phyloP scores from a whole-genome alignment of 2,113 vertebrate genomes.

The Heterochromis multidens region DNA sequence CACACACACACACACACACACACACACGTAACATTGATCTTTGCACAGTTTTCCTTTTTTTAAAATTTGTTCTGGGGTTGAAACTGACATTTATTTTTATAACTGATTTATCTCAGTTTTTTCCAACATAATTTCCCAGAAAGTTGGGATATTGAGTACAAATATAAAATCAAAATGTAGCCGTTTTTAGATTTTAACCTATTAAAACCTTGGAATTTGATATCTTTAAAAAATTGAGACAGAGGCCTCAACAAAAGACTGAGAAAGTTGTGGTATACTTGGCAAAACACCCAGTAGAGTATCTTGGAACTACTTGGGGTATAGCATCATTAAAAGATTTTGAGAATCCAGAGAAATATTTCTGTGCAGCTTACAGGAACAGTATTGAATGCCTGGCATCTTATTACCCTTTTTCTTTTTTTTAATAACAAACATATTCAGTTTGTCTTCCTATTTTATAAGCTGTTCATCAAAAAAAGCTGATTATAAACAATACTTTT shows the following conservation, averaged over 20 bases:
- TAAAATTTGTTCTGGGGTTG: background rate
- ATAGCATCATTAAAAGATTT: background rate
- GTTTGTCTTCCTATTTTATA: background rate
- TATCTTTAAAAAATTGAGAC: background rate
- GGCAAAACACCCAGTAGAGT: background rate
- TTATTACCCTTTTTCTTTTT: background rate
- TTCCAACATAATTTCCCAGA: background rate
- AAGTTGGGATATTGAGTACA: background rate
- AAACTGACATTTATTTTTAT: background rate
- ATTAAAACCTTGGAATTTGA: background rate
- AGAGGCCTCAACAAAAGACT: background rate
- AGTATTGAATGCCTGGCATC: background rate
- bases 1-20: background rate
- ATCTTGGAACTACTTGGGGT: background rate
- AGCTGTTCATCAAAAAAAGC: background rate
- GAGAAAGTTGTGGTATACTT: background rate
- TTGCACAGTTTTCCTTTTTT: background rate
- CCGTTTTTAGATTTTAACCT: background rate
- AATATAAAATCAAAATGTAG: background rate
- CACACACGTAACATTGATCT: background rate
- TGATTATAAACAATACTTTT: background rate
- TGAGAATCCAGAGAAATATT: background rate
- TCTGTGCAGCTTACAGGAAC: background rate
- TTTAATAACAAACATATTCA: background rate
- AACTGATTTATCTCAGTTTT: background rate